Base-by-base conservation (phyloP, 2,797 vertebrate species). In the Melanotaenia trifasciata region DNA sequence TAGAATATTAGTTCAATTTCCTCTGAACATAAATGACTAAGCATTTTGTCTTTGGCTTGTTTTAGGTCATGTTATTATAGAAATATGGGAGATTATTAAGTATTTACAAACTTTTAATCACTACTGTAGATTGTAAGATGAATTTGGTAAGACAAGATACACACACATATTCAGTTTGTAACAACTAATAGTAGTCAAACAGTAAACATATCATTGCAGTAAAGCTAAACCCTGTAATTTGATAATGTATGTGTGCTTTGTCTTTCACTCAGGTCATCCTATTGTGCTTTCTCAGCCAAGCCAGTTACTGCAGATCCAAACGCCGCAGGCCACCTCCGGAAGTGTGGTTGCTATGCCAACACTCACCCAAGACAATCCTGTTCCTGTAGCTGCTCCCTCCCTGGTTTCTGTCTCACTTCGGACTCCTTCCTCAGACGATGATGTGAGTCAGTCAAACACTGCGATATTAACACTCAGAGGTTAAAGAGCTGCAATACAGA, bases 271-370 rank as follows among this genome's bases (percentile, higher is more conserved):
- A 99, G 98, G 95, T 83, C 93, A 83, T 4, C 90, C 95, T 0
- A 77, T 97, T 75, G 77, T 97, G 89, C 92, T 99, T 53, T 92
- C 96, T 40, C 96, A 95, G 87, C 87, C 96, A 0, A 22, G 94
- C 43, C 92, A 90, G 81, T 81, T 99, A 81, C 93, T 97, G 0
- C 97, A 97, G 76, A 94, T 99, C 73, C 96, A 96, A 82, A 79
- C 94, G 3, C 87, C 96, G 11, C 94, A 93, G 58, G 75, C 94
- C 5, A 75, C 97, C 54, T n/a, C 94, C 0, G 86, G 93, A 51
- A 95, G 90, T 35, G 71, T 95, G 75, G 75, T 95, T 0, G 61
- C 94, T 5, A 85, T 96, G 56, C 92, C 95, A 71, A 88, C 76
- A 2, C 90, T 94, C 9, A 18, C 80, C 5, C 91, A 94, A 81